These are phyloP conservation scores for Dendrolimus pini DNA, from an alignment of 2,888 invertebrate genomes.

Conservation along the genomic window DNA sequence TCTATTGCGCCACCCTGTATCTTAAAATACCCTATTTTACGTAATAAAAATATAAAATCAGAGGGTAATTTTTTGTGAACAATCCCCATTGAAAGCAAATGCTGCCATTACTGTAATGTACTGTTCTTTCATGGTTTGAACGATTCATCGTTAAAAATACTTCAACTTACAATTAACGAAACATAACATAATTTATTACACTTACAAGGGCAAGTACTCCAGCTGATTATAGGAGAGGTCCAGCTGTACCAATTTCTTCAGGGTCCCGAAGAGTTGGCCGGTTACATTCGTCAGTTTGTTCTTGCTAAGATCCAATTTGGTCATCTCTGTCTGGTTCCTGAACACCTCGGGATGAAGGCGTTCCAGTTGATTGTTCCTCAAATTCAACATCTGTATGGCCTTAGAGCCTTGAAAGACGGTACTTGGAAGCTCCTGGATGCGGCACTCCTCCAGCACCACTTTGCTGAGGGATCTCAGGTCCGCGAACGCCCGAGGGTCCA, in stretches of 20 bases:
- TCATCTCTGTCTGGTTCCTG: slow-evolving; percentile 2
- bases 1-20: too few species aligned
- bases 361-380: not conserved
- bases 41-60: too few species aligned
- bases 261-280: slow-evolving; percentile 9
- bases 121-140: too few species aligned
- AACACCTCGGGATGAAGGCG: slow-evolving; percentile 8
- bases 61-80: too few species aligned
- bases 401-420: too few species aligned
- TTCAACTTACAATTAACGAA: too few species aligned
- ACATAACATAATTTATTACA: too few species aligned
- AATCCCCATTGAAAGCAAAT: too few species aligned
- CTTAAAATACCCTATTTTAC: too few species aligned
- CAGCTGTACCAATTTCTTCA: slow-evolving; percentile 6
- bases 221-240: slow-evolving; percentile 11
- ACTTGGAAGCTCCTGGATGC: not conserved
- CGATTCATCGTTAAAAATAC: too few species aligned
- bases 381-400: too few species aligned
- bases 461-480: not conserved
- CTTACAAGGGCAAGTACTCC: slow-evolving; percentile 10
- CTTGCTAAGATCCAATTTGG: slow-evolving; percentile 6
- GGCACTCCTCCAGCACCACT: slow-evolving; percentile 7
- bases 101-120: too few species aligned
- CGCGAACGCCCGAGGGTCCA: slow-evolving; percentile 1
- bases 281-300: slow-evolving; percentile 10